A percentile compares a stretch with the other conserved stretches of the same genome.
Conservation (phyloP, 2,888 invertebrate species). For the Drosophila mettleri region DNA sequence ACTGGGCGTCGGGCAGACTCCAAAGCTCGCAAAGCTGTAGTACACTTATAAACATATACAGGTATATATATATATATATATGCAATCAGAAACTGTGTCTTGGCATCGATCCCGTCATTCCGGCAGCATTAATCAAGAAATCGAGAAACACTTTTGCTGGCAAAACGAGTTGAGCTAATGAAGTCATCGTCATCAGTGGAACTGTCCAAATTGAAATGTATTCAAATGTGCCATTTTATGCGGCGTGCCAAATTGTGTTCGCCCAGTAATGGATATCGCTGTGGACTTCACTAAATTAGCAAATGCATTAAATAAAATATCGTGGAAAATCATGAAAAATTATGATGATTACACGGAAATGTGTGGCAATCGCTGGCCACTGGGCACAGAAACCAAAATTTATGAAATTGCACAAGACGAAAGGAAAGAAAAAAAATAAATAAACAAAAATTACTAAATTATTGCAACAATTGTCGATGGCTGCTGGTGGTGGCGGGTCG, state of each 20-base stretch:
- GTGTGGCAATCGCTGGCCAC: conserved; percentile 68
- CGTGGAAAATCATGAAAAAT: conserved; percentile 61
- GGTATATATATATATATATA: neutral
- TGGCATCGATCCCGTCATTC: conserved; percentile 45
- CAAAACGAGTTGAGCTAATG: conserved; percentile 55
- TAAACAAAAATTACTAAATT: conserved; percentile 70
- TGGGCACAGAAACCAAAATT: conserved; percentile 54
- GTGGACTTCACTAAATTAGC: conserved; percentile 51
- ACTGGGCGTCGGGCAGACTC: conserved; percentile 17
- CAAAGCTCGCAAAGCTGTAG: neutral
- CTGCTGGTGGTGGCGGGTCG: conserved; percentile 25
- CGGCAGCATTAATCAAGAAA: conserved; percentile 67
- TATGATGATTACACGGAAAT: conserved; percentile 80
- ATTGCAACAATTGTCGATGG: conserved; percentile 56
- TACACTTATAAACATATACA: neutral
- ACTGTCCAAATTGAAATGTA: conserved; percentile 74
- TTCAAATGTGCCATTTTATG: conserved; percentile 72
- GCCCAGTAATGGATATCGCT: conserved; percentile 44
- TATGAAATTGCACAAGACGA: conserved; percentile 73
- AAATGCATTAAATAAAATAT: conserved; percentile 41
- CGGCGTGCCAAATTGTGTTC: conserved; percentile 53
- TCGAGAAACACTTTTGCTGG: conserved; percentile 53
- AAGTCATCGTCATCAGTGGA: conserved; percentile 63
- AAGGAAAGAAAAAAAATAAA: too few species aligned
- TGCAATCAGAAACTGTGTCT: conserved; percentile 19